A percentile compares a stretch with the other conserved stretches of the same genome.
Conservation (phyloP, 2,888 invertebrate genomes). For the Eupithecia dodoneata region DNA sequence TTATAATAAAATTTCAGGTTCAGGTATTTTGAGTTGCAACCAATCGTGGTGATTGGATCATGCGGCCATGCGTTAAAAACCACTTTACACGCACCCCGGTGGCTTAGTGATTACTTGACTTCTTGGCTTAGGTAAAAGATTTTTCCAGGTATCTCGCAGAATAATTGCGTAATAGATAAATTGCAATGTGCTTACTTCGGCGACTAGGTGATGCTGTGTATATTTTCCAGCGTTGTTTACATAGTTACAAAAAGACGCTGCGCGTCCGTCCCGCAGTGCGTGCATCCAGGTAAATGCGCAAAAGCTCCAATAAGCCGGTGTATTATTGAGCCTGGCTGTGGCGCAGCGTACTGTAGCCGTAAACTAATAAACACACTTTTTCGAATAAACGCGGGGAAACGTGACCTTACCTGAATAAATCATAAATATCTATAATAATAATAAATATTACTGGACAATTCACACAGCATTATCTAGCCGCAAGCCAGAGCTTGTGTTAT, state of each 20-base stretch:
- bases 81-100: not conserved
- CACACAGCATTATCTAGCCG: too few relatives aligned
- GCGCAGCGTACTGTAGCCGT: constrained; percentile 22
- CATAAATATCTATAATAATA: not conserved
- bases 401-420: constrained; percentile 5
- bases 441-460: too few relatives aligned
- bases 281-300: constrained; percentile 42
- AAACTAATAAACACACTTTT: constrained; percentile 28
- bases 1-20: not conserved
- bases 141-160: not conserved
- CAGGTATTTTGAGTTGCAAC: not conserved
- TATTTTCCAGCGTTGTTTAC: not conserved
- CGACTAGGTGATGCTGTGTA: too few relatives aligned
- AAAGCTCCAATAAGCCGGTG: constrained; percentile 49
- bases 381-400: constrained; percentile 8
- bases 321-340: constrained; percentile 36
- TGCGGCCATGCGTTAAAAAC: not conserved
- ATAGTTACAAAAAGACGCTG: constrained; percentile 15
- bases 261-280: constrained; percentile 38
- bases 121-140: not conserved
- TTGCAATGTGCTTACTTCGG: not conserved
- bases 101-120: not conserved
- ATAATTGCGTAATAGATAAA: not conserved
- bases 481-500: too few relatives aligned
- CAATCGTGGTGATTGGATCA: not conserved